Base-by-base conservation (phyloP, 1,140 invertebrate genomes). In the Drosophila orosa region DNA sequence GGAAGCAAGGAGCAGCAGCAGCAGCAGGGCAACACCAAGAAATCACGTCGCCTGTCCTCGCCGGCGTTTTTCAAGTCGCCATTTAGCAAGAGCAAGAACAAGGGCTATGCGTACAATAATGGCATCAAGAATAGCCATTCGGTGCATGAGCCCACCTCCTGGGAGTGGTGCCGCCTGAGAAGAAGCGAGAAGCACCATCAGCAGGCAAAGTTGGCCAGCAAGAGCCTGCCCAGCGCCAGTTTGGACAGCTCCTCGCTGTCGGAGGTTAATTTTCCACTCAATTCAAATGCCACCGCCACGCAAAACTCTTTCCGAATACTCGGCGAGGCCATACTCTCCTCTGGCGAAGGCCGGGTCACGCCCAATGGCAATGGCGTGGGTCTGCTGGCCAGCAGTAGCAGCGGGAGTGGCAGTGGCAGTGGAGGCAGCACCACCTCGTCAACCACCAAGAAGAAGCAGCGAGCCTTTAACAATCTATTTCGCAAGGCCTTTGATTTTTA, bases 51-150 rank as follows among this genome's bases (percentile, higher is more conserved):
- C 48, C 71, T 95, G n/a, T 94, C 93, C 2, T 95, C 95, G 27
- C 94, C 95, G 0, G 94, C 93, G 0, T 95, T 95, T 69, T 93
- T 95, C 69, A 94, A 94, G 79, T 95, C 94, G 19, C 94, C 94
- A 0, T 91, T 95, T 13, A 93, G 93, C 65, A 92, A 93, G 55
- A 92, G 47, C 59, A 83, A 78, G 50, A 89, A 74, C 37, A 86
- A 80, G 25, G 77, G 65, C n/a, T 74, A 67, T 39, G 55, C 59
- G 40, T 59, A 69, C 45, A 89, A 86, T 19, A 74, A 61, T 27
- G 72, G 66, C 19, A 60, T 82, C 25, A 90, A 76, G 57, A 65
- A 59, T 52, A 84, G 72, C 39, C 85, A 86, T n/a, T 79, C 82
- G 17, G 78, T 80, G 3, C 91, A 91, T 42, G 91, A 90, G 62